phyloP scores from a whole-genome alignment of 2,113 vertebrate genomes.

The Scartelaos histophorus region DNA sequence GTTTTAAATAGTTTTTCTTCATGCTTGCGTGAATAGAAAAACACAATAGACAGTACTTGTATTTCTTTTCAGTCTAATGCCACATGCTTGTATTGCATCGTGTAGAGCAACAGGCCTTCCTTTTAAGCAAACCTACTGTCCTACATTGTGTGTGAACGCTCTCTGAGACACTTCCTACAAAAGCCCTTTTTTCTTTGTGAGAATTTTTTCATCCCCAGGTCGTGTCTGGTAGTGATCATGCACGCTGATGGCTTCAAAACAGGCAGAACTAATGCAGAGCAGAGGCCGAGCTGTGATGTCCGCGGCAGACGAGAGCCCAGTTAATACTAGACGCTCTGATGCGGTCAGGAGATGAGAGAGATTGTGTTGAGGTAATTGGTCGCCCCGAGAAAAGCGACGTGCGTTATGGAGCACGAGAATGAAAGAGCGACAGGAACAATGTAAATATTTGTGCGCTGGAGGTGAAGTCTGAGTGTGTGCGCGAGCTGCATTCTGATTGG shows the following conservation, averaged over 20 bases:
- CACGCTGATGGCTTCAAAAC: constrained; percentile 71
- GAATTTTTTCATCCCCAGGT: constrained; percentile 32
- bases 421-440: constrained; percentile 53
- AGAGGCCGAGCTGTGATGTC: constrained; percentile 57
- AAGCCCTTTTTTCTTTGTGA: constrained; percentile 25
- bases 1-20: no score
- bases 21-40: not conserved
- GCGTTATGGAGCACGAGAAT: constrained; percentile 55
- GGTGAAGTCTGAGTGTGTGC: constrained; percentile 48
- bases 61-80: not conserved
- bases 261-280: constrained; percentile 76
- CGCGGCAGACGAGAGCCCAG: constrained; percentile 33
- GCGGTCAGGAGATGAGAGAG: constrained; percentile 30
- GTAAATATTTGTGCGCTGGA: constrained; percentile 67
- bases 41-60: not conserved
- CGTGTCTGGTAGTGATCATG: constrained; percentile 71
- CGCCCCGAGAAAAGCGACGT: constrained; percentile 46
- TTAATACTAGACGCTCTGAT: constrained; percentile 41
- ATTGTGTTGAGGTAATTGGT: constrained; percentile 61
- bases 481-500: constrained; percentile 46
- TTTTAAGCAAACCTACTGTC: not conserved
- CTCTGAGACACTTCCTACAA: constrained; percentile 6
- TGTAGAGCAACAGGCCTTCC: not conserved
- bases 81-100: not conserved
- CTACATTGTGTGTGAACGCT: constrained; percentile 5